Percentiles rank a stretch among this genome's conserved stretches.
These are phyloP conservation scores for Zygogramma bicolorata DNA, from an alignment of 2,888 invertebrate genomes.

Conservation along the genomic window DNA sequence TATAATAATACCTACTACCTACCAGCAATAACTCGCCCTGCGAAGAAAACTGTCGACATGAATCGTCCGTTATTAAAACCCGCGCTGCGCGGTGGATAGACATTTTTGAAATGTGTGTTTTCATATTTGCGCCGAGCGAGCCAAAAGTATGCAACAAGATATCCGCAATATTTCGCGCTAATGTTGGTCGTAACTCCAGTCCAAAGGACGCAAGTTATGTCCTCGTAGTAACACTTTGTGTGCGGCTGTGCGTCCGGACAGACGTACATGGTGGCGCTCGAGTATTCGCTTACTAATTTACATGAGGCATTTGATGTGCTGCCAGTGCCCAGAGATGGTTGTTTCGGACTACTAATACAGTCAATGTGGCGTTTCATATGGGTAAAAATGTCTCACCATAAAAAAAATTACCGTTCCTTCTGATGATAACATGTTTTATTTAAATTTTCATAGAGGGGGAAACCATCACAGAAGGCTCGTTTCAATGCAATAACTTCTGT, in stretches of 20 bases:
- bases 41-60: conserved; percentile 13
- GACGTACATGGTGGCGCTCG: conserved; percentile 54
- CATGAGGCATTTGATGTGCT: conserved; percentile 43
- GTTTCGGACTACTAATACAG: too few species aligned
- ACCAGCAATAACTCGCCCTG: not conserved
- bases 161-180: conserved; percentile 62
- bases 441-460: too few species aligned
- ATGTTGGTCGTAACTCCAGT: conserved; percentile 62
- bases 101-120: conserved; percentile 39
- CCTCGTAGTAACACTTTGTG: conserved; percentile 60
- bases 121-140: conserved; percentile 28
- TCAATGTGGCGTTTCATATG: not conserved
- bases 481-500: too few species aligned
- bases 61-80: conserved; percentile 22
- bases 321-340: not conserved
- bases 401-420: too few species aligned
- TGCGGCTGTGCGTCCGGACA: conserved; percentile 54
- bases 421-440: too few species aligned
- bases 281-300: conserved; percentile 57
- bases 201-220: conserved; percentile 59
- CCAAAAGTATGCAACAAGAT: conserved; percentile 59
- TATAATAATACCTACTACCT: too few species aligned
- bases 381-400: too few species aligned
- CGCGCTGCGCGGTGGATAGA: conserved; percentile 27
- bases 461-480: too few species aligned